Conservation (phyloP, 1,140 invertebrate species). For the Monochamus saltuarius region DNA sequence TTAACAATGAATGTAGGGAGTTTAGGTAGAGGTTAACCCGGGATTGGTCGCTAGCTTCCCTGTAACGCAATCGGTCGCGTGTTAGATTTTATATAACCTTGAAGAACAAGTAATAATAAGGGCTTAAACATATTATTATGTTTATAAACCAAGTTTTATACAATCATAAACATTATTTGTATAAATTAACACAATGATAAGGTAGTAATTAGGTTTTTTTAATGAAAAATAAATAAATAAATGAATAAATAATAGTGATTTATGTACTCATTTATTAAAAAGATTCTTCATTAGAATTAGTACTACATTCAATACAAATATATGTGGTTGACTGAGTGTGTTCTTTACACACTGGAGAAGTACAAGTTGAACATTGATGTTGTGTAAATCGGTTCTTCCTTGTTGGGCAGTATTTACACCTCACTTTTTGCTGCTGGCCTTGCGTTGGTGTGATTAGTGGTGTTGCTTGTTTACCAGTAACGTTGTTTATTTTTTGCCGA, state of each 20-base stretch:
- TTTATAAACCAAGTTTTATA: too few species aligned
- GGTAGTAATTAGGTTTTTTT: neutral
- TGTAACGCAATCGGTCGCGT: conserved; percentile 4
- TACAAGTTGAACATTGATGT: neutral
- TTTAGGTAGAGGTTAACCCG: conserved; percentile 8
- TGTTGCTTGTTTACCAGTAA: neutral
- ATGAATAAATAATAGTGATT: too few species aligned
- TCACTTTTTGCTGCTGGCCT: too few species aligned
- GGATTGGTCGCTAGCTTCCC: conserved; percentile 1
- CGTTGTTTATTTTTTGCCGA: neutral
- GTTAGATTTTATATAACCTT: conserved; percentile 8
- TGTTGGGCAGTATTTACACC: neutral
- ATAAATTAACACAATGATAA: conserved; percentile 2
- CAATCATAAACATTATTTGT: too few species aligned
- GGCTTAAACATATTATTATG: neutral
- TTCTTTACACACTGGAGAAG: conserved; percentile 5
- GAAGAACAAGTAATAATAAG: neutral
- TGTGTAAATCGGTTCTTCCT: conserved; percentile 5
- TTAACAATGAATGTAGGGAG: too few species aligned
- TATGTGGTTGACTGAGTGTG: conserved; percentile 4
- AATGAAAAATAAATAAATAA: conserved; percentile 1
- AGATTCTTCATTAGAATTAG: conserved; percentile 3
- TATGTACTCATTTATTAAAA: neutral
- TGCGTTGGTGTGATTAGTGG: neutral
- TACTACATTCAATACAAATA: conserved; percentile 19